phyloP scores from a whole-genome alignment of 1,140 invertebrate genomes.

The Papilio helenus region DNA sequence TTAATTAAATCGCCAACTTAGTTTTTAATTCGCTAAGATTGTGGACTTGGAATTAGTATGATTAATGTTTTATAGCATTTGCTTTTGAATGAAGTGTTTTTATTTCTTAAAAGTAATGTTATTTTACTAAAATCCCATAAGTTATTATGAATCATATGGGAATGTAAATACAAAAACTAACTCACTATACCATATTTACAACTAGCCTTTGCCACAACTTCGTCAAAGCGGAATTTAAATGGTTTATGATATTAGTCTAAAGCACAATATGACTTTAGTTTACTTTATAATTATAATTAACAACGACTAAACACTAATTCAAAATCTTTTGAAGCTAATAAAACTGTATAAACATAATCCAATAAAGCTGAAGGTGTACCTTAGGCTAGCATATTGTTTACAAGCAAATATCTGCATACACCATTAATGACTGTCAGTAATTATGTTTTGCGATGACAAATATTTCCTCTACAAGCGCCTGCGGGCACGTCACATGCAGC shows the following conservation, averaged over 20 bases:
- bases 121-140: background rate
- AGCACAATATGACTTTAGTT: too few relatives aligned
- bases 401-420: background rate
- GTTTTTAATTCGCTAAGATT: conserved; percentile 35
- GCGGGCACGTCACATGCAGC: conserved; percentile 66
- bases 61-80: background rate
- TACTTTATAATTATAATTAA: too few relatives aligned
- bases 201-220: too few relatives aligned
- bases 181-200: too few relatives aligned
- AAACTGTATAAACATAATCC: background rate
- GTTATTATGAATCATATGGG: background rate
- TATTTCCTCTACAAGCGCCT: conserved; percentile 50
- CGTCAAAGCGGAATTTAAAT: too few relatives aligned
- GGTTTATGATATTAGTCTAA: too few relatives aligned
- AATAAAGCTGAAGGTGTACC: background rate
- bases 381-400: background rate
- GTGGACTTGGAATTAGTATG: conserved; percentile 12
- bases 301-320: too few relatives aligned
- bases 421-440: conserved; percentile 41
- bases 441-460: conserved; percentile 35
- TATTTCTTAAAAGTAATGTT: background rate
- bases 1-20: conserved; percentile 39
- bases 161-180: too few relatives aligned
- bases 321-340: too few relatives aligned
- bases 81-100: background rate